Percentiles rank a stretch among this genome's conserved stretches.
Conservation (phyloP, 2,888 invertebrate species). For the Limnephilus lunatus region DNA sequence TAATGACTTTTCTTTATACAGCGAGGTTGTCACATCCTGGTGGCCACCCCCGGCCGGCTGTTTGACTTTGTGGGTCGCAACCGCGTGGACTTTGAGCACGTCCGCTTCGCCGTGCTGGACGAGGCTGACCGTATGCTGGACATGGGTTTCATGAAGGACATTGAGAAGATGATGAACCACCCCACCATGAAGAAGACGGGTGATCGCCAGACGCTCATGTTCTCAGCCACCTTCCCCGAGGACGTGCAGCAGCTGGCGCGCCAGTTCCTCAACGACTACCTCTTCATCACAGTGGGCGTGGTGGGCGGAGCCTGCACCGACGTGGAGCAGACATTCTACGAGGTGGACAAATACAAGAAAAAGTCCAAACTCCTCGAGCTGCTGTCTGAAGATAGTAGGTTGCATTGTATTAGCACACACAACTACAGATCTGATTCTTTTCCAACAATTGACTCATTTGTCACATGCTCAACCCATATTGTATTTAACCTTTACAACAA, state of each 20-base stretch:
- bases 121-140: conserved; percentile 99
- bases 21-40: conserved; percentile 95
- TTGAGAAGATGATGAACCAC: conserved; percentile 90
- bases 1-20: conserved; percentile 68
- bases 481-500: not conserved
- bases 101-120: conserved; percentile 94
- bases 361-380: conserved; percentile 84
- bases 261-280: conserved; percentile 86
- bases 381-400: conserved; percentile 77
- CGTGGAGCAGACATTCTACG: conserved; percentile 87
- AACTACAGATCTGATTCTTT: too few species aligned
- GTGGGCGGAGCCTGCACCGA: conserved; percentile 96
- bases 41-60: conserved; percentile 98
- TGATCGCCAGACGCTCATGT: conserved; percentile 98
- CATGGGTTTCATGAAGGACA: conserved; percentile 99
- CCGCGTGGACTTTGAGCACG: conserved; percentile 92
- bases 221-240: conserved; percentile 99
- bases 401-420: not conserved
- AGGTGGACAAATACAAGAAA: conserved; percentile 85
- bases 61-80: conserved; percentile 96
- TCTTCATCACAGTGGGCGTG: conserved; percentile 94
- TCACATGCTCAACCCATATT: not conserved
- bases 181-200: conserved; percentile 88
- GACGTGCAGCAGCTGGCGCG: conserved; percentile 93
- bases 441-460: too few species aligned